Percentiles rank a stretch among this genome's conserved stretches.
Evolutionary conservation across 2,797 vertebrate species (phyloP).

Genomic region (Halcyon chelicuti): DNA sequence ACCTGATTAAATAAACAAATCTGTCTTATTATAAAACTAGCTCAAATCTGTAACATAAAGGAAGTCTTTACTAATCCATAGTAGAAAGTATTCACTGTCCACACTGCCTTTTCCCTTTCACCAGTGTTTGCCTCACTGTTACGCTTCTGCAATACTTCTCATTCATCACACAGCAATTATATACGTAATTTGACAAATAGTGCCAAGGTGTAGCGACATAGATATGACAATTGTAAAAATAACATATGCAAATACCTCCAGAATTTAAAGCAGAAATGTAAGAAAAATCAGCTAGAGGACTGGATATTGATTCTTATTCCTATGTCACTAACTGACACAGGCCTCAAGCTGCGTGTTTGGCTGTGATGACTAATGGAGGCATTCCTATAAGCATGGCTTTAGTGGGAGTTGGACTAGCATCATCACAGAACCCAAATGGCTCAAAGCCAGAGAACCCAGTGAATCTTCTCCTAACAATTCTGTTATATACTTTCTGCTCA

Average conservation of each 20-base stretch:
- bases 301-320: not conserved
- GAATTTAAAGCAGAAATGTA: not conserved
- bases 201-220: not conserved
- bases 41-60: not conserved
- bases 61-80: not conserved
- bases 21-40: not conserved
- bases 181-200: not conserved
- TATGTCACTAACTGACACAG: not conserved
- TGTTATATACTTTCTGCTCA: conserved; percentile 16
- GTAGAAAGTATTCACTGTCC: not conserved
- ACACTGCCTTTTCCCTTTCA: not conserved
- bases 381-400: not conserved
- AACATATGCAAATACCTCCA: not conserved
- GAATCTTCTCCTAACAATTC: not conserved
- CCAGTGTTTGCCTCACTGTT: not conserved
- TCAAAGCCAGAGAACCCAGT: not conserved
- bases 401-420: not conserved
- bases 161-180: not conserved
- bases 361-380: not conserved
- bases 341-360: not conserved
- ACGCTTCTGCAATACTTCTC: not conserved
- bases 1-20: not conserved
- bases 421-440: not conserved
- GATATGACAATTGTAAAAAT: not conserved
- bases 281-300: not conserved